phyloP scores from a whole-genome alignment of 2,113 vertebrate species.

The Aegypius monachus region DNA sequence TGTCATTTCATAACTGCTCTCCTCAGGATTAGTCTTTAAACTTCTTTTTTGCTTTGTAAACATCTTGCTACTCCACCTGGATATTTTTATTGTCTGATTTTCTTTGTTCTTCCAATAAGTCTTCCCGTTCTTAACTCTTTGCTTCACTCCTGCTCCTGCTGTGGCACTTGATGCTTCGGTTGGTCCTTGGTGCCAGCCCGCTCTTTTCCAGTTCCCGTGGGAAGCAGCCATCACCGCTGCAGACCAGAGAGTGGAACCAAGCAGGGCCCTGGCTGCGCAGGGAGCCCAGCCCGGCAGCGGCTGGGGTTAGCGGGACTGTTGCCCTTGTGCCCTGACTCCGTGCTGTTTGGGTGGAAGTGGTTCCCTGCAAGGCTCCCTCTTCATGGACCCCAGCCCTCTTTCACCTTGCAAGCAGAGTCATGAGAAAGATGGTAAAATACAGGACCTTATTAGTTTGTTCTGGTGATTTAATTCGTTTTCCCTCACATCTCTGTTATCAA shows the following conservation, averaged over 20 bases:
- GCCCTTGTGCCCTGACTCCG: no score
- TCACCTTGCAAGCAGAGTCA: not conserved
- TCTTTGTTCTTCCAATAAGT: not conserved
- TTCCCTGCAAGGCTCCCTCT: not conserved
- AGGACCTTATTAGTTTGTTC: not conserved
- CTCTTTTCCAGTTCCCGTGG: accelerated
- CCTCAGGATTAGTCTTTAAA: not conserved
- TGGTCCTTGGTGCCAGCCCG: not conserved
- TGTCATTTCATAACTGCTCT: not conserved
- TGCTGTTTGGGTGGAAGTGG: not conserved
- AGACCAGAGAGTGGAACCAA: not conserved
- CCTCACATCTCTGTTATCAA: not conserved
- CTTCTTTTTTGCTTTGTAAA: not conserved
- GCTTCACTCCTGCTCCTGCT: not conserved
- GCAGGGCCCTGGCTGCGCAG: not conserved
- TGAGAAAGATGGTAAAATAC: no score
- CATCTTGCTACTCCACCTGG: accelerated
- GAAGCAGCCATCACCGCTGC: accelerated
- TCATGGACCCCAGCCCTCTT: accelerated
- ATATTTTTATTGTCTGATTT: not conserved
- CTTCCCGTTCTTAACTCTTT: not conserved
- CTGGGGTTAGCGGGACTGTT: no score
- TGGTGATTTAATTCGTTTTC: not conserved
- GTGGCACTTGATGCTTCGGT: not conserved
- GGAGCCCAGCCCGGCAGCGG: not conserved